A percentile compares a stretch with the other conserved stretches of the same genome.
These are phyloP conservation scores for Dipus sagitta DNA, from an alignment of 2,797 vertebrate species.

Conservation along the genomic window DNA sequence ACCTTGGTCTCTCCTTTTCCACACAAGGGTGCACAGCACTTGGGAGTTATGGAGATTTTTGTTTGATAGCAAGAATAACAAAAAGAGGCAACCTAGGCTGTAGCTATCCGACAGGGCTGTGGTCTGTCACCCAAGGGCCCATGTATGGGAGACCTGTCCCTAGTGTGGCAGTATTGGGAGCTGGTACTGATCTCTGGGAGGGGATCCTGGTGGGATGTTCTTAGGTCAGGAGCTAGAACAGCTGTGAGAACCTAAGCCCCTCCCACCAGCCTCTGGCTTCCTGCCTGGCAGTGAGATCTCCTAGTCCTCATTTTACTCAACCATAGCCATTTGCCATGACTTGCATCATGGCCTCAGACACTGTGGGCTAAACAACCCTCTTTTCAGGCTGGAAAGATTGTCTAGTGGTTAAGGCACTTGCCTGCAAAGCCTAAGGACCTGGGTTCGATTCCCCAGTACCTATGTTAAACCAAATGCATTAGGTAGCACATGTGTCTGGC, in stretches of 20 bases:
- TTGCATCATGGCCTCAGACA: not conserved
- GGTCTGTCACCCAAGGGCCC: not conserved
- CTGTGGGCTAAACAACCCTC: not conserved
- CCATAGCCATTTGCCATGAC: not conserved
- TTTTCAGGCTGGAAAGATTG: too few relatives aligned
- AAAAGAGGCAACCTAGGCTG: too few relatives aligned
- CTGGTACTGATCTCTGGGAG: not conserved
- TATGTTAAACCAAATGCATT: too few relatives aligned
- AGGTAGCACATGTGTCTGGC: too few relatives aligned
- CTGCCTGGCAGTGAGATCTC: not conserved
- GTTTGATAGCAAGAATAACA: not conserved
- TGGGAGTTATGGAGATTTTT: not conserved
- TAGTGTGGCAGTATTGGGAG: not conserved
- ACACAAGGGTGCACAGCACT: not conserved
- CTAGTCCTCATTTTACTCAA: not conserved
- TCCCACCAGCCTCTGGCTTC: not conserved
- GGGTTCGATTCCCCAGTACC: too few relatives aligned
- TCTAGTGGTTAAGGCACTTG: too few relatives aligned
- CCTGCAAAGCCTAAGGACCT: too few relatives aligned
- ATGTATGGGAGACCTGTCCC: not conserved
- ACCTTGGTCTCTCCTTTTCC: not conserved
- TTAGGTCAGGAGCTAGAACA: not conserved
- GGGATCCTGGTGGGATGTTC: too few relatives aligned
- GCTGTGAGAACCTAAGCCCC: not conserved
- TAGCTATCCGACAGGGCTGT: accelerated